Evolutionary conservation across 2,797 vertebrate species (phyloP).

Genomic region (Choloepus didactylus): DNA sequence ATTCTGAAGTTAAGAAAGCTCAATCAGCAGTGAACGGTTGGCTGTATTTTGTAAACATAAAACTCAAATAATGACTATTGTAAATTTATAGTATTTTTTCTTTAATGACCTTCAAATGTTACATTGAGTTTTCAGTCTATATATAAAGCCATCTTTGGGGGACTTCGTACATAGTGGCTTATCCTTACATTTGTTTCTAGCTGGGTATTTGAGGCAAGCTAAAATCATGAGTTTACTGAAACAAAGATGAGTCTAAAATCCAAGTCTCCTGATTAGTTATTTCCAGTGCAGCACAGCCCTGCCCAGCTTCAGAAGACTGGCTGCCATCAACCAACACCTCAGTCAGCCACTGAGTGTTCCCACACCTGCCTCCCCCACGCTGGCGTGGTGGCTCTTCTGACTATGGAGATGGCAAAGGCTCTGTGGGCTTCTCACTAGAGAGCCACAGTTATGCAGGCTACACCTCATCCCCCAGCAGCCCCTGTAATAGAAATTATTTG

Average conservation of each 20-base stretch:
- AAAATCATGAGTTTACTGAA: background rate
- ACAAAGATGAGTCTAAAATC: background rate
- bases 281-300: background rate
- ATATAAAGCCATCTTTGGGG: background rate
- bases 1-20: background rate
- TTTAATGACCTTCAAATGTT: background rate
- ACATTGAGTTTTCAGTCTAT: background rate
- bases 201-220: background rate
- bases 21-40: background rate
- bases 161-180: background rate
- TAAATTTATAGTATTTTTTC: background rate
- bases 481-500: background rate
- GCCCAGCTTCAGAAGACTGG: background rate
- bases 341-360: fast-evolving
- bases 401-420: fast-evolving
- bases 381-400: fast-evolving
- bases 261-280: background rate
- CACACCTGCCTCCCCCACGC: background rate
- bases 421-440: background rate
- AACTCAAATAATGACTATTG: background rate
- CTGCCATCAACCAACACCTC: background rate
- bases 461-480: background rate
- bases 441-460: background rate
- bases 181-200: background rate
- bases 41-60: conserved; percentile 19